These are phyloP conservation scores for Tragelaphus imberbis DNA, from an alignment of 2,113 vertebrate species.

Conservation along the genomic window DNA sequence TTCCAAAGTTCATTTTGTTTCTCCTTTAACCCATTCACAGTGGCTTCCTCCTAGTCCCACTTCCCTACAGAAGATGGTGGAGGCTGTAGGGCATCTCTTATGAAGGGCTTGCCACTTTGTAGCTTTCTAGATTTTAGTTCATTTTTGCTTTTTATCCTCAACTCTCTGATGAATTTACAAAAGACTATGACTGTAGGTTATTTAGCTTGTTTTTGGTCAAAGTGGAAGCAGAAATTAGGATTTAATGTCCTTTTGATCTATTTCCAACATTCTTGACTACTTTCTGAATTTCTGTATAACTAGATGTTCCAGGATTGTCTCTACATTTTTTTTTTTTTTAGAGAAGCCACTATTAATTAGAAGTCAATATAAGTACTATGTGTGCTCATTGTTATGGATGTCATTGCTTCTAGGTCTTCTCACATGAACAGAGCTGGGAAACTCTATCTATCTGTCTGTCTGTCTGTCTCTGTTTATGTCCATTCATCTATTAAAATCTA, in stretches of 20 bases:
- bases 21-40: neutral
- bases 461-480: neutral
- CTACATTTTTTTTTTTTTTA: neutral
- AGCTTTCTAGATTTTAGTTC: neutral
- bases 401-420: neutral
- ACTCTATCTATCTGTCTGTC: neutral
- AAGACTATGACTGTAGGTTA: neutral
- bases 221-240: neutral
- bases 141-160: neutral
- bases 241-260: neutral
- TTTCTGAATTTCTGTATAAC: neutral
- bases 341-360: neutral
- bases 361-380: neutral
- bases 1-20: neutral
- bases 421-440: neutral
- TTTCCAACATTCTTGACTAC: neutral
- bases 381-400: neutral
- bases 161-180: neutral
- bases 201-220: neutral
- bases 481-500: neutral
- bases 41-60: neutral
- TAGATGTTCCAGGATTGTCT: neutral
- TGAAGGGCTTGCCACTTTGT: neutral
- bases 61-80: neutral
- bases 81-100: neutral